phyloP scores from a whole-genome alignment of 1,140 invertebrate species.

The Saccostrea echinata region DNA sequence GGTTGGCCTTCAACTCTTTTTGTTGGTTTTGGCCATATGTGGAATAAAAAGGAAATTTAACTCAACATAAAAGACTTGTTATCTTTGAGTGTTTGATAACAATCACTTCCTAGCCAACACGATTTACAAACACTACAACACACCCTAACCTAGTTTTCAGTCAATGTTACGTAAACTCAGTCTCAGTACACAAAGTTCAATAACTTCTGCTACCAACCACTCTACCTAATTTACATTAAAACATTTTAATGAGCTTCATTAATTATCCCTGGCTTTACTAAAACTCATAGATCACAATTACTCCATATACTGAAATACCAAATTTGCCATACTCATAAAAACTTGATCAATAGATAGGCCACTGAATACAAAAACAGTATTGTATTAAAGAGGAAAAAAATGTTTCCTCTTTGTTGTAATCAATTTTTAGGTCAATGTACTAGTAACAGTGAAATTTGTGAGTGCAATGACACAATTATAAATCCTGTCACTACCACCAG shows the following conservation, averaged over 20 bases:
- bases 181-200: constrained; percentile 22
- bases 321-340: background rate
- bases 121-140: background rate
- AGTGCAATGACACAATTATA: background rate
- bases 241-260: background rate
- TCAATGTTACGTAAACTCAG: background rate
- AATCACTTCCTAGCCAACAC: background rate
- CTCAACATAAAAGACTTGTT: background rate
- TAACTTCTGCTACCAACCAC: background rate
- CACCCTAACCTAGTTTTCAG: background rate
- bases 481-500: too few relatives aligned
- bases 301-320: background rate
- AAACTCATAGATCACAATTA: background rate
- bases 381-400: background rate
- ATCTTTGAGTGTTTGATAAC: background rate
- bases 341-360: background rate
- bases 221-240: background rate
- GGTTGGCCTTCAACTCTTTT: too few relatives aligned
- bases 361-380: background rate
- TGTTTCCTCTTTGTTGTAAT: background rate
- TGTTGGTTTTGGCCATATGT: background rate
- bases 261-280: background rate
- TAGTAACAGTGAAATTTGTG: background rate
- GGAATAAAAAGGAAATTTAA: background rate
- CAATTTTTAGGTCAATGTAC: constrained; percentile 7